These are phyloP conservation scores for Erpetoichthys calabaricus DNA, from an alignment of 2,797 vertebrate genomes.

Conservation along the genomic window DNA sequence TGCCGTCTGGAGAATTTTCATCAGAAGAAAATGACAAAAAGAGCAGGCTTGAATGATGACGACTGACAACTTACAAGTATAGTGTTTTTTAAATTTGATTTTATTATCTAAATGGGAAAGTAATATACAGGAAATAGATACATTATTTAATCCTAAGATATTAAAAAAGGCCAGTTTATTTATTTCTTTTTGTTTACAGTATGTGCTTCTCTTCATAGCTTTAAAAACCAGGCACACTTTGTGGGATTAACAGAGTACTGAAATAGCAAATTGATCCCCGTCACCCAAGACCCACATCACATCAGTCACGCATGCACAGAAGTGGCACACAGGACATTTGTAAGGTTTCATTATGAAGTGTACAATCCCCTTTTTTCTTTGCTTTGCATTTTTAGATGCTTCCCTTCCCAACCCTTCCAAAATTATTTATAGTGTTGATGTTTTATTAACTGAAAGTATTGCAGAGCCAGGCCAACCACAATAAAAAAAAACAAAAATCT, in stretches of 20 bases:
- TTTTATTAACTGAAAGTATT: too few relatives aligned
- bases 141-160: constrained; percentile 16
- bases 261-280: background rate
- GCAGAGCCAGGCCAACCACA: too few relatives aligned
- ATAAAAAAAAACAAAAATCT: too few relatives aligned
- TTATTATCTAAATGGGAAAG: constrained; percentile 8
- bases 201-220: constrained; percentile 18
- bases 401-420: too few relatives aligned
- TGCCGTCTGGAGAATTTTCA: too few relatives aligned
- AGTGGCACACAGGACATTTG: background rate
- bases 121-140: constrained; percentile 15
- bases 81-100: background rate
- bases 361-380: background rate
- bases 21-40: too few relatives aligned
- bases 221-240: constrained; percentile 21
- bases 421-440: too few relatives aligned
- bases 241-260: constrained; percentile 4
- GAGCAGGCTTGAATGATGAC: too few relatives aligned
- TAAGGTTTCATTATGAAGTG: constrained; percentile 1
- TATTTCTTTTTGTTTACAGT: constrained; percentile 9
- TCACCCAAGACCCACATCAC: background rate
- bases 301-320: background rate
- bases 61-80: too few relatives aligned
- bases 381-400: too few relatives aligned
- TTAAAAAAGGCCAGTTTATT: constrained; percentile 10